Evolutionary conservation across 2,888 invertebrate species (phyloP), one percentile per base, ranked within the genome.

Genomic region (Acrocyrtus sp.): DNA sequence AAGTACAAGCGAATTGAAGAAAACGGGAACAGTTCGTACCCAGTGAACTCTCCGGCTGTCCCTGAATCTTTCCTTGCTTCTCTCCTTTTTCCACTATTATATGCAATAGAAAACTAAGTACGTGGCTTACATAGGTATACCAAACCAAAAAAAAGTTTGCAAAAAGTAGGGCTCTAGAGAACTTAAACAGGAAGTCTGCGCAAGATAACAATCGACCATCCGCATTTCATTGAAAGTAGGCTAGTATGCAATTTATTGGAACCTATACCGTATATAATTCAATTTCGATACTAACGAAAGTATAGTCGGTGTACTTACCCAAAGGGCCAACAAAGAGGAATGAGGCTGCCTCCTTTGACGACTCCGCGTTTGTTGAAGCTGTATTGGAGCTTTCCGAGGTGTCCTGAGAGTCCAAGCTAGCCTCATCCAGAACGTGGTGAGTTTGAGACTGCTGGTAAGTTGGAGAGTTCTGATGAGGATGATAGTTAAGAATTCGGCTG

Each of bases 311-410:
- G 10, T n/a, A 47, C 74, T 19, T 72, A 76, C 76, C 76, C 53
- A 76, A 60, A 19, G 76, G 76, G 19, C 76, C 76, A 56, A 76
- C 66, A 43, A 74, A 76, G n/a, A 72, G 63, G 51, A 76, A 76
- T 19, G 76, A 63, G 21, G 73, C 24, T 17, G 60, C 12, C 27
- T 45, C 19, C 54, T 51, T 39, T 17, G 57, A 8, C n/a, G 41
- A 15, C 24, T 48, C 69, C n/a, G 54, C 50, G 24, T 60, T 53
- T 5, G 48, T 27, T 47, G 69, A 39, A 4, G 62, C 24, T 17
- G 54, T 54, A 41, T 24, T 61, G 15, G 60, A 61, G 24, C 61
- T 50, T 61, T 68, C 69, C 1, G 61, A 62, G 41, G 54, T 61
- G 17, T 54, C 54, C 19, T 69, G 69, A 1, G 61, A 62, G 61